phyloP scores from a whole-genome alignment of 2,113 vertebrate genomes.

The Phalacrocorax pelagicus region DNA sequence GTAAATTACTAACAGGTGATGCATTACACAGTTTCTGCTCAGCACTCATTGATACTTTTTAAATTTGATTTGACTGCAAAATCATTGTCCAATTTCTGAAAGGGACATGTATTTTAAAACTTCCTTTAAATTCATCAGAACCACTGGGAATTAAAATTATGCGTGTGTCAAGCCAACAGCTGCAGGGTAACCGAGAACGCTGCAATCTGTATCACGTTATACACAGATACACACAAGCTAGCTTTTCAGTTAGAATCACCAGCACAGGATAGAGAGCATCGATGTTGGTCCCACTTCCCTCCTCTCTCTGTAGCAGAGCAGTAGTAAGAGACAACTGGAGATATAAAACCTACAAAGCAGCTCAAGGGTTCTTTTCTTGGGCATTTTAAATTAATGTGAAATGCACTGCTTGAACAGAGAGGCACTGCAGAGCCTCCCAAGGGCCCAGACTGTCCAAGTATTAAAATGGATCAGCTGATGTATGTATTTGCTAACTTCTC shows the following conservation, averaged over 20 bases:
- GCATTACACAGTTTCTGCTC: neutral
- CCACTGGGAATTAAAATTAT: neutral
- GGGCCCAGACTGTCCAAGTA: neutral
- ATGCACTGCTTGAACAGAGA: neutral
- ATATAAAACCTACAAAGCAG: neutral
- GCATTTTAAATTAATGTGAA: constrained; percentile 24
- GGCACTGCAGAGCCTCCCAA: neutral
- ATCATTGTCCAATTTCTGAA: neutral
- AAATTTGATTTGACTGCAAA: neutral
- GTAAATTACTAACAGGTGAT: neutral
- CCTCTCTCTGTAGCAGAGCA: neutral
- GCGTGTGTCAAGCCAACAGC: neutral
- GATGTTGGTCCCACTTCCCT: neutral
- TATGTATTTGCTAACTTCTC: constrained; percentile 27
- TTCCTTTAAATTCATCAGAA: neutral
- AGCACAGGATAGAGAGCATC: neutral
- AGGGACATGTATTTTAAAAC: neutral
- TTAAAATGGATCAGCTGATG: constrained; percentile 35
- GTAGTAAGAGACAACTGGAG: neutral
- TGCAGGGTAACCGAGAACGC: neutral
- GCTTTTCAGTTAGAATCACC: neutral
- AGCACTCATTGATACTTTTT: neutral
- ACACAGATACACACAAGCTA: too few relatives aligned
- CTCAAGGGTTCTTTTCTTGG: neutral
- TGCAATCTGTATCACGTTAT: rapidly evolving